A percentile compares a stretch with the other conserved stretches of the same genome.
Conservation (phyloP, 2,797 vertebrate species). For the Potorous gilbertii region DNA sequence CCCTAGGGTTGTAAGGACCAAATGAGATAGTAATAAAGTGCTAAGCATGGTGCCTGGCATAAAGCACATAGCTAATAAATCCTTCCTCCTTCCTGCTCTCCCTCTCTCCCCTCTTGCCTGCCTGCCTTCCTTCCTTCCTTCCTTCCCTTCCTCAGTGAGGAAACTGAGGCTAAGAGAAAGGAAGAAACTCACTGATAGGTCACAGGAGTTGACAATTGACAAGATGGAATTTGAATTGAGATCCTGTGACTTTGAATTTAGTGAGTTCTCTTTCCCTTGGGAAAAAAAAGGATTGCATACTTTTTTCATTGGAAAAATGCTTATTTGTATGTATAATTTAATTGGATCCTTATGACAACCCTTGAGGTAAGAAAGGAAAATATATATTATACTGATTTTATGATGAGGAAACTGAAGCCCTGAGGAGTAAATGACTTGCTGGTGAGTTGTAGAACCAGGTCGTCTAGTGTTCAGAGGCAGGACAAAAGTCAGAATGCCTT, state of each 20-base stretch:
- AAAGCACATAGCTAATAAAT: background rate
- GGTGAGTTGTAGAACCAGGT: background rate
- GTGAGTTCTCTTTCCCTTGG: background rate
- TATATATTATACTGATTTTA: background rate
- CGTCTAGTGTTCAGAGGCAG: background rate
- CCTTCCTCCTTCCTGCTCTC: too few species aligned
- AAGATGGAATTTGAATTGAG: background rate
- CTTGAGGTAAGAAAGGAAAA: background rate
- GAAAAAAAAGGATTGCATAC: background rate
- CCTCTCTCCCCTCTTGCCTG: too few species aligned
- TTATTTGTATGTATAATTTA: background rate
- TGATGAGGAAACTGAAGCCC: background rate
- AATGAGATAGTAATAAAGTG: background rate
- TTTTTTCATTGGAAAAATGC: background rate
- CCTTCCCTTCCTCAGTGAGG: background rate
- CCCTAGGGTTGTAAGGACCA: background rate
- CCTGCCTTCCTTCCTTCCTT: background rate
- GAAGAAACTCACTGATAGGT: background rate
- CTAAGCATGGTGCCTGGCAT: background rate
- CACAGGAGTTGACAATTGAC: background rate
- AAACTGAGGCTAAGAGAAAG: background rate
- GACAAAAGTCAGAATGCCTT: background rate
- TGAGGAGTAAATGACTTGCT: background rate
- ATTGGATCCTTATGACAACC: background rate
- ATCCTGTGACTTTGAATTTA: background rate